phyloP scores from a whole-genome alignment of 2,113 vertebrate species.

The Merops nubicus region DNA sequence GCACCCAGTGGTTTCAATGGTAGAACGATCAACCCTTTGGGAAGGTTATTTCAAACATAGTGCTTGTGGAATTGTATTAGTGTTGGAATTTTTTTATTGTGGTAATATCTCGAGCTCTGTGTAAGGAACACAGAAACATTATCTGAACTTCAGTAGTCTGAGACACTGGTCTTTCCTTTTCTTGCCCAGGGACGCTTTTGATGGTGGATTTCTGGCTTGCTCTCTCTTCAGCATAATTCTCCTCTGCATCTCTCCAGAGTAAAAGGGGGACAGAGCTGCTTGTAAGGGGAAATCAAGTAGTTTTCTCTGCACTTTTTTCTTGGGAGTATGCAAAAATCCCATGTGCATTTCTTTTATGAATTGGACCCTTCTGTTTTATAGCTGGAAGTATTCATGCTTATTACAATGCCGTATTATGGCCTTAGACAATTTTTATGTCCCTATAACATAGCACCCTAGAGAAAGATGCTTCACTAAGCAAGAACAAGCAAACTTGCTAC shows the following conservation, averaged over 20 bases:
- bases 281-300: constrained; percentile 54
- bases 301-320: constrained; percentile 31
- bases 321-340: constrained; percentile 63
- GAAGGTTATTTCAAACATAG: not conserved
- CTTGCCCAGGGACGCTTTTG: not conserved
- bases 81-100: not conserved
- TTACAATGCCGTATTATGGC: constrained; percentile 64
- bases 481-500: constrained; percentile 59
- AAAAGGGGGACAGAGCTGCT: constrained; percentile 23
- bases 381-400: constrained; percentile 57
- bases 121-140: not conserved
- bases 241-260: constrained; percentile 33
- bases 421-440: constrained; percentile 62
- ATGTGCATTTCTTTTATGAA: constrained; percentile 72
- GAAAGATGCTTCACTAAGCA: constrained; percentile 63
- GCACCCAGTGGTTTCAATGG: not conserved
- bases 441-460: constrained; percentile 62
- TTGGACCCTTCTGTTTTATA: constrained; percentile 71
- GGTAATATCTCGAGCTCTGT: not conserved
- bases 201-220: not conserved
- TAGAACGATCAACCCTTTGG: not conserved
- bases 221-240: not conserved
- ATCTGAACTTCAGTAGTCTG: not conserved
- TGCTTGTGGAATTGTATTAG: not conserved
- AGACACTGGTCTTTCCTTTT: not conserved